These are phyloP conservation scores for Oenanthe oenanthe DNA, from an alignment of 2,113 vertebrate genomes.

Conservation along the genomic window DNA sequence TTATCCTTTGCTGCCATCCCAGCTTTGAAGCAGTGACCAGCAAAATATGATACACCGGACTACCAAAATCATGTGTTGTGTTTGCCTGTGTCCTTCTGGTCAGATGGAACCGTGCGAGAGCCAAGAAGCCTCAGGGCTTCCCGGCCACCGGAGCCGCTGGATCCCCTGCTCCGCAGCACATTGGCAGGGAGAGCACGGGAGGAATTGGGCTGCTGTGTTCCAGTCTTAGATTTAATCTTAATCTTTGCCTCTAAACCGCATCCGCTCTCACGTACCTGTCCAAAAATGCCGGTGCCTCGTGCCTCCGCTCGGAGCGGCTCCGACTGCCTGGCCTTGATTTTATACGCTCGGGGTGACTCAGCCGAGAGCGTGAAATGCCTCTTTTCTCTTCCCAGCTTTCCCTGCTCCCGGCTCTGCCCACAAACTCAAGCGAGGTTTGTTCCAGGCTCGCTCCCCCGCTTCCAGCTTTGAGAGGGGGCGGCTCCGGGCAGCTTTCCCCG, in stretches of 20 bases:
- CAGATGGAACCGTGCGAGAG: background rate
- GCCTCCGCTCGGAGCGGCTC: background rate
- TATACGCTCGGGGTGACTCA: slow-evolving; percentile 55
- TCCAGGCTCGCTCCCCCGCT: slow-evolving; percentile 39
- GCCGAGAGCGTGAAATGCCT: background rate
- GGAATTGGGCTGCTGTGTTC: background rate
- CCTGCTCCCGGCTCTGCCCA: slow-evolving; percentile 36
- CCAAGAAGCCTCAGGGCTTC: background rate
- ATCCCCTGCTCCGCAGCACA: background rate
- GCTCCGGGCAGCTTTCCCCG: slow-evolving; percentile 15
- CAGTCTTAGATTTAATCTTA: background rate
- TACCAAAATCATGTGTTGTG: background rate
- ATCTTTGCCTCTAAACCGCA: background rate
- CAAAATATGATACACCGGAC: background rate
- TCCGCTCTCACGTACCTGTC: slow-evolving; percentile 48
- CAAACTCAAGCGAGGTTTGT: slow-evolving; percentile 4
- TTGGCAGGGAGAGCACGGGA: background rate
- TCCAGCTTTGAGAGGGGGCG: slow-evolving; percentile 17
- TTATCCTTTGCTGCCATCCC: background rate
- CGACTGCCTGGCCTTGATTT: background rate
- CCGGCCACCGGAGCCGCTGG: background rate
- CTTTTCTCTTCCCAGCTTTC: slow-evolving; percentile 1
- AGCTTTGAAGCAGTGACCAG: background rate
- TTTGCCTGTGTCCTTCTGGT: background rate
- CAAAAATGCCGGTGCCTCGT: background rate